These are phyloP conservation scores for Sterna hirundo DNA, from an alignment of 2,113 vertebrate species.

Conservation along the genomic window DNA sequence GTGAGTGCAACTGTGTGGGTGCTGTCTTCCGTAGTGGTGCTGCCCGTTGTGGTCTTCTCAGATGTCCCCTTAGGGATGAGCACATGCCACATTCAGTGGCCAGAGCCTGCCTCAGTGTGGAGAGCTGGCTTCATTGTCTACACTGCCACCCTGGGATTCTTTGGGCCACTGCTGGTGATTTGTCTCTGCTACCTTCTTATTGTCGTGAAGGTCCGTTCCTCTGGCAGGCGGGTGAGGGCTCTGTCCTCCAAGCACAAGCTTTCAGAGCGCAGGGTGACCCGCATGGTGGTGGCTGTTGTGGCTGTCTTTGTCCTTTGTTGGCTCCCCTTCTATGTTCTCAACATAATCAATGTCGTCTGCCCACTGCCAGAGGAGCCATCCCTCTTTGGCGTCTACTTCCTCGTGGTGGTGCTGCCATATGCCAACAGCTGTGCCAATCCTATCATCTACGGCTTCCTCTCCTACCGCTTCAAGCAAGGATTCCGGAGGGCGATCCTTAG, in stretches of 20 bases:
- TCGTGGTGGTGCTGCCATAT: constrained; percentile 93
- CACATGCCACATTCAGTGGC: constrained; percentile 94
- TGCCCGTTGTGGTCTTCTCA: constrained; percentile 91
- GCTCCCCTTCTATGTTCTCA: constrained; percentile 92
- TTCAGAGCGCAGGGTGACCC: constrained; percentile 90
- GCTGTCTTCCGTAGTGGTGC: constrained; percentile 88
- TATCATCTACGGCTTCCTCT: constrained; percentile 93
- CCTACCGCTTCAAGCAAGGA: constrained; percentile 93
- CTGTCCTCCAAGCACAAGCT: constrained; percentile 84
- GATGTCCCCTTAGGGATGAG: constrained; percentile 86
- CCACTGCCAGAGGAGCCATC: constrained; percentile 86
- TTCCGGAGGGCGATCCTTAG: constrained; percentile 88
- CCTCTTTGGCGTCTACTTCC: constrained; percentile 88
- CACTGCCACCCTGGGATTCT: constrained; percentile 88
- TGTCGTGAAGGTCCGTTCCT: constrained; percentile 87
- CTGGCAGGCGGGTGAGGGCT: constrained; percentile 83
- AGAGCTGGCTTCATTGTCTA: constrained; percentile 90
- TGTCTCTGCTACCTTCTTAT: constrained; percentile 94
- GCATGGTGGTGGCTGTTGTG: constrained; percentile 95
- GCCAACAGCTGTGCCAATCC: constrained; percentile 97
- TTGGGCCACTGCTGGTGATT: constrained; percentile 90
- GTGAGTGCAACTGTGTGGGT: constrained; percentile 90
- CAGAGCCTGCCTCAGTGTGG: constrained; percentile 88
- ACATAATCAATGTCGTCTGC: constrained; percentile 90
- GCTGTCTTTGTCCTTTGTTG: constrained; percentile 92